Conservation (phyloP, 2,888 invertebrate genomes). For the Torymus texanus region DNA sequence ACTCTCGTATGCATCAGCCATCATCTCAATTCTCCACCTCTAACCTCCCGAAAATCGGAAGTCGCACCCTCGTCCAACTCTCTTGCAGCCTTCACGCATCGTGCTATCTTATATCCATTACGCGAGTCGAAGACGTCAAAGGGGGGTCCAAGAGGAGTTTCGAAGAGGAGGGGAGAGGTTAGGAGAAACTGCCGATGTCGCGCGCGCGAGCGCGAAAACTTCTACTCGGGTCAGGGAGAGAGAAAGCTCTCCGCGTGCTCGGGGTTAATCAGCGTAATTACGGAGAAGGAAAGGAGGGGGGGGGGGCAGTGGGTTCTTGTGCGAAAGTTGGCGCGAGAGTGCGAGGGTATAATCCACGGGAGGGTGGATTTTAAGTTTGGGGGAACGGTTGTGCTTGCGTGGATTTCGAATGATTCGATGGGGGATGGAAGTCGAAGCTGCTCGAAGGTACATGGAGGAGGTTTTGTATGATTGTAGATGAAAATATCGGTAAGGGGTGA, state of each 20-base stretch:
- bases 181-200: conserved; percentile 6
- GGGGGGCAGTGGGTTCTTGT: background rate
- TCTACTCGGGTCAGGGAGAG: conserved; percentile 13
- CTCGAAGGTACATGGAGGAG: too few relatives aligned
- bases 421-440: too few relatives aligned
- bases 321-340: conserved; percentile 15
- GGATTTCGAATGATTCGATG: too few relatives aligned
- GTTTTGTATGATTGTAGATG: too few relatives aligned
- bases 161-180: too few relatives aligned
- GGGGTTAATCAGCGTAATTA: conserved; percentile 47
- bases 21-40: too few relatives aligned
- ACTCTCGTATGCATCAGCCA: too few relatives aligned
- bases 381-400: too few relatives aligned
- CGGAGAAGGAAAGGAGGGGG: background rate
- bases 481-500: too few relatives aligned
- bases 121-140: conserved; percentile 24
- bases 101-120: conserved; percentile 1
- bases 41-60: too few relatives aligned
- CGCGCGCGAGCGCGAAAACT: conserved; percentile 28
- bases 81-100: background rate
- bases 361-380: too few relatives aligned
- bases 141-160: background rate
- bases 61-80: background rate
- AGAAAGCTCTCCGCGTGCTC: conserved; percentile 1
- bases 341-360: background rate